A percentile compares a stretch with the other conserved stretches of the same genome.
These are phyloP conservation scores for Brachionus plicatilis DNA, from an alignment of 1,140 invertebrate genomes.

Conservation along the genomic window DNA sequence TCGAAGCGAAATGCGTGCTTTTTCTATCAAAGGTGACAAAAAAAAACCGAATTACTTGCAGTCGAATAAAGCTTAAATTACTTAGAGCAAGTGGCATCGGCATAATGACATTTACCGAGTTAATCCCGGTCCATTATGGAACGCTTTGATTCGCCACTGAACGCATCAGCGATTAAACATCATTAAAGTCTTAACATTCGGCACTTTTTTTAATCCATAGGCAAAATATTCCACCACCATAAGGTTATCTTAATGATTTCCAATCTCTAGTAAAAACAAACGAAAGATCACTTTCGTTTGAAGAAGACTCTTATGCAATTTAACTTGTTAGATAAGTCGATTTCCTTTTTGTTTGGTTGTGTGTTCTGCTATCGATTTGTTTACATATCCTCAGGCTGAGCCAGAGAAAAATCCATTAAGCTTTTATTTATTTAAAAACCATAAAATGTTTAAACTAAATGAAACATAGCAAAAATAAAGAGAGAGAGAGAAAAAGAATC, in stretches of 20 bases:
- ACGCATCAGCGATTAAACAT: constrained; percentile 14
- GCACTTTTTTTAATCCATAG: neutral
- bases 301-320: constrained; percentile 25
- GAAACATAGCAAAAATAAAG: neutral
- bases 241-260: constrained; percentile 31
- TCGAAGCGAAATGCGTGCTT: neutral
- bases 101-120: neutral
- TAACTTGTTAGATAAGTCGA: constrained; percentile 18
- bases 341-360: neutral
- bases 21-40: neutral
- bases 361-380: neutral
- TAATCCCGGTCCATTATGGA: neutral
- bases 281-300: neutral
- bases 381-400: neutral
- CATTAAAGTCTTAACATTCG: constrained; percentile 16
- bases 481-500: neutral
- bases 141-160: neutral
- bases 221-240: neutral
- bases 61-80: neutral
- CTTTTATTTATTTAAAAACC: constrained; percentile 24
- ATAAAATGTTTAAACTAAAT: neutral
- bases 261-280: constrained; percentile 20
- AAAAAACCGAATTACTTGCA: neutral
- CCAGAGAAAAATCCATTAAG: constrained; percentile 26
- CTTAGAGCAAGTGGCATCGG: neutral